Percentiles rank a stretch among this genome's conserved stretches.
These are phyloP conservation scores for Cistogaster globosa DNA, from an alignment of 2,888 invertebrate species.

Conservation along the genomic window DNA sequence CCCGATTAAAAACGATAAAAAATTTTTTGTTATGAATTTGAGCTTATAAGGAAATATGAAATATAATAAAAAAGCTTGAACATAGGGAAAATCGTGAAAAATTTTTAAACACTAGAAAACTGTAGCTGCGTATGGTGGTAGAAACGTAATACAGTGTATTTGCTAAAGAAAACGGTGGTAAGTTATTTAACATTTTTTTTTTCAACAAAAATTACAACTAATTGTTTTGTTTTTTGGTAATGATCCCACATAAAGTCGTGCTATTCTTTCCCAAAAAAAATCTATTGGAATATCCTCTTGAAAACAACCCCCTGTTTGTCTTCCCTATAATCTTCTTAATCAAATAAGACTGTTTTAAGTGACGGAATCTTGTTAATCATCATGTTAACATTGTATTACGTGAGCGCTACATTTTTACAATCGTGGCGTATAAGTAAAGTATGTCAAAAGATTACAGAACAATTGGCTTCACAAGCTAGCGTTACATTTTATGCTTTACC, in stretches of 20 bases:
- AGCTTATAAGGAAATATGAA: slow-evolving; percentile 37
- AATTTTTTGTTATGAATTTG: slow-evolving; percentile 61
- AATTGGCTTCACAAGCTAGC: slow-evolving; percentile 85
- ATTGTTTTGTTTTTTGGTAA: not conserved
- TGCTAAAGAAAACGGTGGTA: slow-evolving; percentile 18
- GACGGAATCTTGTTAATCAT: slow-evolving; percentile 52
- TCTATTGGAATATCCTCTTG: slow-evolving; percentile 5
- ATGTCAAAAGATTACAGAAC: slow-evolving; percentile 87
- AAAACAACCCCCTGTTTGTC: slow-evolving; percentile 14
- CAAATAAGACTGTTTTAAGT: slow-evolving; percentile 59
- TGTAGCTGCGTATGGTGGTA: slow-evolving; percentile 61
- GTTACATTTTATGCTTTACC: slow-evolving; percentile 86
- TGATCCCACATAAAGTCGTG: not conserved
- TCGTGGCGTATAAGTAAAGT: slow-evolving; percentile 90
- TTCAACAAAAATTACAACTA: not conserved
- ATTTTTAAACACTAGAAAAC: slow-evolving; percentile 49
- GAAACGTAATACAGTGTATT: slow-evolving; percentile 55
- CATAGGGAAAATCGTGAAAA: slow-evolving; percentile 41
- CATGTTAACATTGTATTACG: slow-evolving; percentile 91
- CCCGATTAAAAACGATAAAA: slow-evolving; percentile 14
- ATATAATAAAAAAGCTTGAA: slow-evolving; percentile 47
- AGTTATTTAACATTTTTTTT: slow-evolving; percentile 51
- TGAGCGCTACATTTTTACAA: slow-evolving; percentile 92
- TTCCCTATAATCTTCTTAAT: slow-evolving; percentile 36
- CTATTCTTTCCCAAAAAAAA: not conserved